A percentile compares a stretch with the other conserved stretches of the same genome.
Evolutionary conservation across 1,140 invertebrate species (phyloP).

Genomic region (Aphis gossypii): DNA sequence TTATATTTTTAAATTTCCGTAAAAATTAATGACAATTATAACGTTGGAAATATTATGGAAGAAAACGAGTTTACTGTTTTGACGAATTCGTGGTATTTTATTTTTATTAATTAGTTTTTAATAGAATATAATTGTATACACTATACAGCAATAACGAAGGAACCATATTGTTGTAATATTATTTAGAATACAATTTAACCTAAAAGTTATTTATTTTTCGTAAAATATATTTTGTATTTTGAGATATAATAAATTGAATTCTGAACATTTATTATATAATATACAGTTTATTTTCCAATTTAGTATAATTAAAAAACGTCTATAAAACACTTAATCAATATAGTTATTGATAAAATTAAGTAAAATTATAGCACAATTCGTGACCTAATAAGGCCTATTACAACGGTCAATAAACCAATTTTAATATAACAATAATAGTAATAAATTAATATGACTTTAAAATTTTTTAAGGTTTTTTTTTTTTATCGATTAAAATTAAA

Average conservation of each 20-base stretch:
- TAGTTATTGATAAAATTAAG: background rate
- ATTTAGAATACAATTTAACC: background rate
- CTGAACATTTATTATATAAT: background rate
- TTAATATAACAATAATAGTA: too few relatives aligned
- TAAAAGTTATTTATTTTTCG: background rate
- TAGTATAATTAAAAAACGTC: background rate
- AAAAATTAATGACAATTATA: conserved; percentile 15
- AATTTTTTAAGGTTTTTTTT: background rate
- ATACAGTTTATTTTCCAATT: background rate
- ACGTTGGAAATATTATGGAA: background rate
- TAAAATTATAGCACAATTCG: background rate
- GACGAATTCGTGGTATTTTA: background rate
- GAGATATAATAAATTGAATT: background rate
- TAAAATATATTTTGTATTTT: background rate
- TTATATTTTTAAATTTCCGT: background rate
- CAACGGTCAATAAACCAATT: too few relatives aligned
- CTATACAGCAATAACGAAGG: background rate
- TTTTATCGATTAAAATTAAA: background rate
- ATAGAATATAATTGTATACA: background rate
- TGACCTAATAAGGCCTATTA: too few relatives aligned
- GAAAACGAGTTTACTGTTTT: background rate
- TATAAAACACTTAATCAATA: background rate
- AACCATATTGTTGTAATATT: background rate
- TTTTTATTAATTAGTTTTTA: conserved; percentile 25
- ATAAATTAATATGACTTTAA: too few relatives aligned